Conservation (phyloP, 1,140 invertebrate species). For the silkworm (Bombyx mori) region ASM3026992v2 NC_085133.1:3447001-3447500, state of each 20-base stretch:
- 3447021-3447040: slow-evolving; percentile 17
- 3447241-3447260: neutral
- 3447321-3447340: no score
- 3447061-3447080: slow-evolving; percentile 61
- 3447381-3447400: neutral
- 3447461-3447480: slow-evolving; percentile 65
- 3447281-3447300: no score
- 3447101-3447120: slow-evolving; percentile 69
- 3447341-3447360: no score
- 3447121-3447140: slow-evolving; percentile 60
- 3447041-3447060: slow-evolving; percentile 62
- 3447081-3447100: slow-evolving; percentile 60
- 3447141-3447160: slow-evolving; percentile 52
- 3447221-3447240: slow-evolving; percentile 14
- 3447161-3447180: slow-evolving; percentile 34
- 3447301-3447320: no score
- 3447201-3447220: slow-evolving; percentile 24
- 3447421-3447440: slow-evolving; percentile 2
- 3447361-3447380: no score
- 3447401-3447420: slow-evolving; percentile 1
- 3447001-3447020: slow-evolving; percentile 2
- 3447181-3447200: slow-evolving; percentile 46
- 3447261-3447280: no score
- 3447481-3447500: slow-evolving; percentile 47
- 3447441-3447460: slow-evolving; percentile 46